Base-by-base conservation (phyloP, 53 echinoderm and acorn worm species). In the Stichopus horrens region DNA sequence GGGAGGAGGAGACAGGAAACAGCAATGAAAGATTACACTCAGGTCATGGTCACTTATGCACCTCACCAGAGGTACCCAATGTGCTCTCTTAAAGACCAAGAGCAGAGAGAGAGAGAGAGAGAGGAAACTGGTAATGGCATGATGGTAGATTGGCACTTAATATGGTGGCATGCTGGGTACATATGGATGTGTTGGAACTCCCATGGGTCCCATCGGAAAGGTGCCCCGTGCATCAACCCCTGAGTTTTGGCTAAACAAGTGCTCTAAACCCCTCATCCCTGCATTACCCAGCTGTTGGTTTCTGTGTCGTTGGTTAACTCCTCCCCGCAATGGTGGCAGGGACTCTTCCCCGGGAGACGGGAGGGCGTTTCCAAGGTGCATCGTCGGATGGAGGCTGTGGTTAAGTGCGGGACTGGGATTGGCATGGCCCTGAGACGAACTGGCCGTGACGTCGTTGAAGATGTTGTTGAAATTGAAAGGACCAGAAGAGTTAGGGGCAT, bases 381-480 rank as follows among this genome's bases (percentile, higher is more conserved):
- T 88, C 3, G 90, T 55, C 16, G 91, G 83, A 37, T 87, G 76
- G 9, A 98, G 74, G 13, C 90, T 85, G 59, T 89, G 93, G 67
- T 93, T 91, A 6, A 93, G 54, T 0, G 90, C 54, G 2, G 86
- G 63, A 7, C 92, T 87, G 5, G 92, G 88, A 37, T 94, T 94
- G 6, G 90, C 83, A 83, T 93, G 93, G 19, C 90, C 91, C 9
- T 58, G 91, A n/a, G 86, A 58, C 0, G 86, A 19, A 78, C 88
- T 91, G 53, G 92, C 76, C 14, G 93, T 75, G 13, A 52, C 85
- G 56, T 98, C 98, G 60, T 93, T 92, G 91, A 95, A 98, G 20
- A 98, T 93, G 74, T 91, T 93, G 74, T 84, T 95, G 80, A 95
- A 95, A 83, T 96, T 98, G 87, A 98, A 98, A 4, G 90, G 88